Percentiles rank a stretch among this genome's conserved stretches.
These are phyloP conservation scores for Rhinichthys klamathensis DNA, from an alignment of 2,113 vertebrate species.

Conservation along the genomic window DNA sequence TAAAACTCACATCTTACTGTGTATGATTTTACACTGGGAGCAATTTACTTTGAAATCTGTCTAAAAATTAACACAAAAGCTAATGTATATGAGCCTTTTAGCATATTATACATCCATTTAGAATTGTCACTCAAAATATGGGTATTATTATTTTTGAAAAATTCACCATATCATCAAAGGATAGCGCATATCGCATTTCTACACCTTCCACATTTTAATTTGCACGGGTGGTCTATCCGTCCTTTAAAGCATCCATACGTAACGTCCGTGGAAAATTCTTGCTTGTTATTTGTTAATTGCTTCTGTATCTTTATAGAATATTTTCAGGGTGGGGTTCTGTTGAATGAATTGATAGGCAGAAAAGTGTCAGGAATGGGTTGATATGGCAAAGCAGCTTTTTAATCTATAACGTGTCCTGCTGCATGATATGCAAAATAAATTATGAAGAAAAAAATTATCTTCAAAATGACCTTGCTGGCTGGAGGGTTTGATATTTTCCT, in stretches of 20 bases:
- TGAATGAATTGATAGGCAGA: conserved; percentile 66
- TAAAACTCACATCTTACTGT: background rate
- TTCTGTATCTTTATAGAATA: conserved; percentile 51
- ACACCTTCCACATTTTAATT: background rate
- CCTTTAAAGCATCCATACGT: background rate
- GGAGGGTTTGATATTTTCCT: conserved; percentile 81
- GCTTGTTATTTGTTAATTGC: conserved; percentile 48
- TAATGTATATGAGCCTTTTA: background rate
- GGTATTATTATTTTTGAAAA: background rate
- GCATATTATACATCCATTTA: background rate
- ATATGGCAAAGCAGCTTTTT: conserved; percentile 76
- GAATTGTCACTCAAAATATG: background rate
- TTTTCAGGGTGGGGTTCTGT: conserved; percentile 58
- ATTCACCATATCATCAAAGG: background rate
- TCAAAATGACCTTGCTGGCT: conserved; percentile 82
- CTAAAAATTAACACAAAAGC: background rate
- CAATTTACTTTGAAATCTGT: background rate
- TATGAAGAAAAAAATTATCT: conserved; percentile 76
- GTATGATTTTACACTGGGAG: background rate
- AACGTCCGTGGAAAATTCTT: background rate
- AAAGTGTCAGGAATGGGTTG: conserved; percentile 72
- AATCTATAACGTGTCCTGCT: conserved; percentile 69
- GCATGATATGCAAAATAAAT: conserved; percentile 77
- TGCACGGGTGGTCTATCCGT: background rate
- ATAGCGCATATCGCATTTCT: background rate